Evolutionary conservation across 2,888 invertebrate species (phyloP).

Genomic region (Toxonevra muliebris): DNA sequence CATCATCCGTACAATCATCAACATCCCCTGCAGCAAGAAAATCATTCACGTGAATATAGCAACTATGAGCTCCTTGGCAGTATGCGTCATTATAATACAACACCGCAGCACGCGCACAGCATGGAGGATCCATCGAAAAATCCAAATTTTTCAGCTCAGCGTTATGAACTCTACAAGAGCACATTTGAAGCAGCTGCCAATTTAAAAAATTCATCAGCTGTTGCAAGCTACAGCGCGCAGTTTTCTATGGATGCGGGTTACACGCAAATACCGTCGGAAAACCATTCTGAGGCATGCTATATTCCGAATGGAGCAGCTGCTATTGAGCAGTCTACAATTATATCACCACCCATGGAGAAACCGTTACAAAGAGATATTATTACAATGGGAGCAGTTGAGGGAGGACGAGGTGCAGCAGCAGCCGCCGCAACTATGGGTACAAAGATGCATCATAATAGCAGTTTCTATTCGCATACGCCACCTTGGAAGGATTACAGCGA

Average conservation of each 20-base stretch:
- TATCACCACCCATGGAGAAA: slow-evolving; percentile 1
- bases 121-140: slow-evolving; percentile 27
- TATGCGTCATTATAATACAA: slow-evolving; percentile 54
- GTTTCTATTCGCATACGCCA: slow-evolving; percentile 64
- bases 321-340: neutral
- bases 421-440: neutral
- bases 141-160: slow-evolving; percentile 63
- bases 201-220: slow-evolving; percentile 35
- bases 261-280: slow-evolving; percentile 22
- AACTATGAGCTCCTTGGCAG: slow-evolving; percentile 41
- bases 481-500: slow-evolving; percentile 65
- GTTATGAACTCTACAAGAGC: slow-evolving; percentile 70
- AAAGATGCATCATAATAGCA: slow-evolving; percentile 59
- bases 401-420: neutral
- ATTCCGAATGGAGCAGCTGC: slow-evolving; percentile 3
- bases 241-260: slow-evolving; percentile 18
- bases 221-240: slow-evolving; percentile 13
- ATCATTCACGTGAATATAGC: slow-evolving; percentile 32
- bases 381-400: slow-evolving; percentile 30
- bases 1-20: slow-evolving; percentile 31
- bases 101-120: slow-evolving; percentile 26
- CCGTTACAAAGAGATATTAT: slow-evolving; percentile 32
- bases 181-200: slow-evolving; percentile 68
- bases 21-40: slow-evolving; percentile 29
- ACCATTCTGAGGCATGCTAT: slow-evolving; percentile 38